These are phyloP conservation scores for Lasioglossum villosulum DNA, from an alignment of 2,888 invertebrate genomes.

Conservation along the genomic window DNA sequence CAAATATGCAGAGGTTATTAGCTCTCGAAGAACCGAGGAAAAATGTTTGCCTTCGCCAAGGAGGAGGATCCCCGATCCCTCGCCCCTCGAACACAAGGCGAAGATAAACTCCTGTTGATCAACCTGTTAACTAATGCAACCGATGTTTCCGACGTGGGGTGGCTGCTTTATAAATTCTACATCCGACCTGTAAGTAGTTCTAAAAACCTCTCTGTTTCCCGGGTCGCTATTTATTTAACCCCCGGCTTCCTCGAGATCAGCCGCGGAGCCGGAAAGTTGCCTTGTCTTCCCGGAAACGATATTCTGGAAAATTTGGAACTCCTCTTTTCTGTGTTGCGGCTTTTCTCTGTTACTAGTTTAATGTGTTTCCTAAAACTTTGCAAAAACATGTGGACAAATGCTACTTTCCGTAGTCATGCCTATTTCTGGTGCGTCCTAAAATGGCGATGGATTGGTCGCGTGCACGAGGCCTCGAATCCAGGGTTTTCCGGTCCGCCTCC, in stretches of 20 bases:
- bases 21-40: constrained; percentile 66
- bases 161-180: neutral
- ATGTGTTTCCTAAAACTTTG: neutral
- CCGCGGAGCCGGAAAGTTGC: neutral
- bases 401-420: neutral
- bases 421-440: neutral
- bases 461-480: neutral
- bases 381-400: neutral
- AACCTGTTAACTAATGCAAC: constrained; percentile 51
- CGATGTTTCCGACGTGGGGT: constrained; percentile 15
- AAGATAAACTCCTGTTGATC: constrained; percentile 47
- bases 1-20: constrained; percentile 79
- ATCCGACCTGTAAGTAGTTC: neutral
- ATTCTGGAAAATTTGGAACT: neutral
- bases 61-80: neutral
- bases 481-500: constrained; percentile 22
- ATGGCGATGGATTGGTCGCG: neutral
- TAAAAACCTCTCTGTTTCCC: constrained; percentile 1
- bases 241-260: neutral
- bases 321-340: neutral
- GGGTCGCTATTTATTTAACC: neutral
- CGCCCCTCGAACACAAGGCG: constrained; percentile 13
- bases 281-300: neutral
- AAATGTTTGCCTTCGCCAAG: constrained; percentile 71
- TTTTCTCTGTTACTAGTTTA: neutral